These are phyloP conservation scores for Drosophila pseudotakahashii DNA, from an alignment of 2,888 invertebrate species.

Conservation along the genomic window DNA sequence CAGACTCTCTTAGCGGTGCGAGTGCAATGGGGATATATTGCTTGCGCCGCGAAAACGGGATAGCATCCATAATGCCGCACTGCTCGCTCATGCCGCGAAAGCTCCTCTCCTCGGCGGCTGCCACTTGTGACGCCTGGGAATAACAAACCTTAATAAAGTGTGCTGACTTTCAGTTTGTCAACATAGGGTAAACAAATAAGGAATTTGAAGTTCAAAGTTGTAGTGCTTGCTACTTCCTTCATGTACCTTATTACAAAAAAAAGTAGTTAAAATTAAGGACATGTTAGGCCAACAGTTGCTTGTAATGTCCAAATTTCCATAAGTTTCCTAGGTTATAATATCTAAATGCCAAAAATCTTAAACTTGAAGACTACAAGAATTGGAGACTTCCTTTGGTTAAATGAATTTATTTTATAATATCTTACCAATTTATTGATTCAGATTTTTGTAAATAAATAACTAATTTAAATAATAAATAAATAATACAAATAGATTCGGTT, in stretches of 20 bases:
- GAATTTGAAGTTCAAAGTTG: background rate
- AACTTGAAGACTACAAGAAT: too few species aligned
- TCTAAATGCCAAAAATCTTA: too few species aligned
- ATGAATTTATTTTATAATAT: too few species aligned
- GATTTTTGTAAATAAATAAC: too few species aligned
- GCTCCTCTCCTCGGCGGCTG: conserved; percentile 43
- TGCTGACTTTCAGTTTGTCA: conserved; percentile 32
- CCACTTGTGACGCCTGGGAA: conserved; percentile 67
- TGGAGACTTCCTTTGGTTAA: too few species aligned
- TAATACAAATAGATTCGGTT: too few species aligned
- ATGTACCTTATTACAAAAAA: too few species aligned
- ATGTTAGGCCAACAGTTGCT: background rate
- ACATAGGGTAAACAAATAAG: background rate
- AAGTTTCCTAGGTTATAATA: too few species aligned
- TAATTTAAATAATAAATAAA: too few species aligned
- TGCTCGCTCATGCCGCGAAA: conserved; percentile 55
- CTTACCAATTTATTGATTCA: too few species aligned
- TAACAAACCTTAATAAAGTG: conserved; percentile 64
- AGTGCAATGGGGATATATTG: conserved; percentile 57
- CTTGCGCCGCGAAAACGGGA: conserved; percentile 69
- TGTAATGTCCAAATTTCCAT: too few species aligned
- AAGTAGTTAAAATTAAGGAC: too few species aligned
- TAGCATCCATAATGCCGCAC: conserved; percentile 25
- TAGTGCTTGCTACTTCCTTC: background rate
- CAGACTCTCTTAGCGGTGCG: conserved; percentile 61